Conservation (phyloP, 2,797 vertebrate species). For the Enteromius thamalakanensis region DNA sequence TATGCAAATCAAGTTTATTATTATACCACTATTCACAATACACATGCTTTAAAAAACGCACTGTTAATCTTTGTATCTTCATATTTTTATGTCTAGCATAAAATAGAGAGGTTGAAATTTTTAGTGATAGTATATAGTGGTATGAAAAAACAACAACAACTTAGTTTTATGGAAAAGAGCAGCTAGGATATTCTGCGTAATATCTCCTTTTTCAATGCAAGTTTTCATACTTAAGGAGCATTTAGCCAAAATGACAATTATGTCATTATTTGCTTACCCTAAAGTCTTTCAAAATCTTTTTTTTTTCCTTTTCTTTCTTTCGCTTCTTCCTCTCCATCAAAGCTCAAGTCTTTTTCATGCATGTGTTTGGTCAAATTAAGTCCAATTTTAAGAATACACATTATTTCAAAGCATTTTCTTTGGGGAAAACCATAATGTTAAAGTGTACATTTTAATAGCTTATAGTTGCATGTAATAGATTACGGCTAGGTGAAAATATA, state of each 20-base stretch:
- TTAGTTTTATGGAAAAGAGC: not conserved
- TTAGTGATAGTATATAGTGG: not conserved
- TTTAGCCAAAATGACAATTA: not conserved
- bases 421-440: not conserved
- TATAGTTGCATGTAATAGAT: not conserved
- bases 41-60: not conserved
- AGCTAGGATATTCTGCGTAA: not conserved
- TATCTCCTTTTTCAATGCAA: not conserved
- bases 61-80: not conserved
- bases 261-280: not conserved
- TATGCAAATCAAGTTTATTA: not conserved
- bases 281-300: not conserved
- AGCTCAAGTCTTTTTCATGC: not conserved
- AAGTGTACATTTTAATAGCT: not conserved
- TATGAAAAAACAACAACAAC: too few relatives aligned
- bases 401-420: not conserved
- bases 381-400: not conserved
- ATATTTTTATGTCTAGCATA: not conserved
- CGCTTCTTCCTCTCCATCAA: not conserved
- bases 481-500: not conserved
- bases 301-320: not conserved
- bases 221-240: not conserved
- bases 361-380: not conserved
- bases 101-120: not conserved
- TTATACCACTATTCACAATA: not conserved